phyloP scores from a whole-genome alignment of 2,113 vertebrate genomes.

The Takifugu flavidus region DNA sequence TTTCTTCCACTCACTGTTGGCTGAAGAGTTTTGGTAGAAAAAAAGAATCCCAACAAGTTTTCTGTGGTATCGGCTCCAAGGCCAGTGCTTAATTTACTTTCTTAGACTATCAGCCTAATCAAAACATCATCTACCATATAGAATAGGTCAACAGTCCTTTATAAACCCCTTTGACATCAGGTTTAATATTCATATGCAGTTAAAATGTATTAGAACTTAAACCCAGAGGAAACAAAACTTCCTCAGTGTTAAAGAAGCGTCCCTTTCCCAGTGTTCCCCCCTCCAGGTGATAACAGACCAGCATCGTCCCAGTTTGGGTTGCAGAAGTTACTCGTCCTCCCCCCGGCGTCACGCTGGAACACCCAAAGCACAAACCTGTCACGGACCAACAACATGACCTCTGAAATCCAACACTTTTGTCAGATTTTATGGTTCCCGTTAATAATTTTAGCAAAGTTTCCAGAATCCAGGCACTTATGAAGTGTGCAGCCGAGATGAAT shows the following conservation, averaged over 20 bases:
- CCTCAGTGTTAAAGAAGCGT: not conserved
- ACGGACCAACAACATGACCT: not conserved
- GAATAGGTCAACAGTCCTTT: not conserved
- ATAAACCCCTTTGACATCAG: not conserved
- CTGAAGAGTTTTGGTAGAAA: too few species aligned
- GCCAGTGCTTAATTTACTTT: too few species aligned
- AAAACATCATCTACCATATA: not conserved
- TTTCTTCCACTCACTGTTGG: too few species aligned
- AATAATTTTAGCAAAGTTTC: too few species aligned
- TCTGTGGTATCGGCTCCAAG: too few species aligned
- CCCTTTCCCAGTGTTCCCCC: not conserved
- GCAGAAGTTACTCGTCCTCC: conserved; percentile 19
- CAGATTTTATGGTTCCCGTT: too few species aligned
- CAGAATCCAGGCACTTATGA: too few species aligned
- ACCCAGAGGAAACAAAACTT: too few species aligned
- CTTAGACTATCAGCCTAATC: too few species aligned
- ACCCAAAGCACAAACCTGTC: conserved; percentile 40
- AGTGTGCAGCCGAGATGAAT: conserved; percentile 42
- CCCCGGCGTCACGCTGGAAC: conserved; percentile 2
- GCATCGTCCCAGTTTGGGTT: conserved; percentile 14
- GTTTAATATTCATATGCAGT: not conserved
- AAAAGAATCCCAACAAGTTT: too few species aligned
- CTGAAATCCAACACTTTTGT: not conserved
- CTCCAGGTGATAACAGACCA: not conserved
- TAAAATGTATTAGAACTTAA: not conserved